A percentile compares a stretch with the other conserved stretches of the same genome.
These are phyloP conservation scores for Dichetophora obliterata DNA, from an alignment of 2,888 invertebrate species.

Conservation along the genomic window DNA sequence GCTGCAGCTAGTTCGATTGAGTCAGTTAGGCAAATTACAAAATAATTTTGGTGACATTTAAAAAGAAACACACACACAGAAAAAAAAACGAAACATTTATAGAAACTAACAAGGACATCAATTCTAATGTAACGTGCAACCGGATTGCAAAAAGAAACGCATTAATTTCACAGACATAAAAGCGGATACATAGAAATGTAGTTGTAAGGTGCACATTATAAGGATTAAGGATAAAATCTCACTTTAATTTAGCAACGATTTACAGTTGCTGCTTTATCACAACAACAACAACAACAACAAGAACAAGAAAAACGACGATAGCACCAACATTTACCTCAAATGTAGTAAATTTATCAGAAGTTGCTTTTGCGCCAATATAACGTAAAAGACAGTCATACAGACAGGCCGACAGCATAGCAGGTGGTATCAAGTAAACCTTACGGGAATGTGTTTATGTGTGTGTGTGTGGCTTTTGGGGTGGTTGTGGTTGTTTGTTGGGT, in stretches of 20 bases:
- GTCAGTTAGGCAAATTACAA: too few species aligned
- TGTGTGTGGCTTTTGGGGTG: neutral
- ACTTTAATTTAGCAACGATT: slow-evolving; percentile 24
- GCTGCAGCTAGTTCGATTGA: too few species aligned
- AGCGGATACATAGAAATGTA: neutral
- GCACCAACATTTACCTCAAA: slow-evolving; percentile 5
- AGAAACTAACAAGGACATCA: slow-evolving; percentile 3
- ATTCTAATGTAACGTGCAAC: neutral
- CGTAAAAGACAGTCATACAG: neutral
- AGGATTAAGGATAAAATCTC: slow-evolving; percentile 29
- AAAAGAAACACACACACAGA: too few species aligned
- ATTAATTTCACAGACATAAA: slow-evolving; percentile 12
- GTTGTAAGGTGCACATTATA: slow-evolving; percentile 9
- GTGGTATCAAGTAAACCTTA: neutral
- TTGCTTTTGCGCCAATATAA: slow-evolving; percentile 16
- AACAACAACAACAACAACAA: slow-evolving; percentile 8
- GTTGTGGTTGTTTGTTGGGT: too few species aligned
- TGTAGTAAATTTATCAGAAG: slow-evolving; percentile 27
- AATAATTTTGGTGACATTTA: too few species aligned
- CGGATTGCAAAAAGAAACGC: slow-evolving; percentile 21
- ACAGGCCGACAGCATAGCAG: slow-evolving; percentile 5
- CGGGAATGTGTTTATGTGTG: neutral
- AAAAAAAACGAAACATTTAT: neutral
- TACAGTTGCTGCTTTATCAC: slow-evolving; percentile 24
- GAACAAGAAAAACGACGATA: neutral